A percentile compares a stretch with the other conserved stretches of the same genome.
These are phyloP conservation scores for Zaprionus nigranus DNA, from an alignment of 1,140 invertebrate species.

Conservation along the genomic window DNA sequence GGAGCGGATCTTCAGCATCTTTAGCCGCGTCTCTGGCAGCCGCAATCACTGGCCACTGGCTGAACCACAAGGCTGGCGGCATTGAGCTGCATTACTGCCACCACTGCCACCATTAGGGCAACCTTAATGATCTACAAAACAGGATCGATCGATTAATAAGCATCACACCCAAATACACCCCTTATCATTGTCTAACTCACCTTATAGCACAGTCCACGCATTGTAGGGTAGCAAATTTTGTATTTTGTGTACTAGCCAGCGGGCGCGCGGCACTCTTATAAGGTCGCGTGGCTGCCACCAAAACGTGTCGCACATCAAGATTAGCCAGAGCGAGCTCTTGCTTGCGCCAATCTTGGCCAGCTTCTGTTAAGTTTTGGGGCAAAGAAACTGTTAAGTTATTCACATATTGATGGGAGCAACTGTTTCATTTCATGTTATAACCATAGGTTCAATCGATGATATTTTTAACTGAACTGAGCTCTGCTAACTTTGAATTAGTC, in stretches of 20 bases:
- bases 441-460: background rate
- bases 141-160: slow-evolving; percentile 4
- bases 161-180: slow-evolving; percentile 2
- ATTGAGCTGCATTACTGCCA: slow-evolving; percentile 47
- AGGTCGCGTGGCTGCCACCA: slow-evolving; percentile 62
- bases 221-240: slow-evolving; percentile 33
- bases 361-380: slow-evolving; percentile 36
- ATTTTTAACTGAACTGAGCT: background rate
- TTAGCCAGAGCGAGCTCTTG: slow-evolving; percentile 26
- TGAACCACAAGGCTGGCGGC: slow-evolving; percentile 25
- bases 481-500: background rate
- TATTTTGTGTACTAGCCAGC: slow-evolving; percentile 45
- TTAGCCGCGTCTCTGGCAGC: slow-evolving; percentile 62
- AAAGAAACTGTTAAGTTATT: slow-evolving; percentile 6
- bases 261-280: slow-evolving; percentile 67
- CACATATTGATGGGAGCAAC: background rate
- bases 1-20: background rate
- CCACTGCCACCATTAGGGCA: slow-evolving; percentile 54
- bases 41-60: slow-evolving; percentile 40
- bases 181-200: slow-evolving; percentile 46
- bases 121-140: slow-evolving; percentile 52
- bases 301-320: slow-evolving; percentile 71
- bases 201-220: slow-evolving; percentile 59
- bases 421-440: slow-evolving; percentile 1
- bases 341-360: slow-evolving; percentile 32